These are phyloP conservation scores for Anguilla anguilla DNA, from an alignment of 2,797 vertebrate genomes.

Conservation along the genomic window DNA sequence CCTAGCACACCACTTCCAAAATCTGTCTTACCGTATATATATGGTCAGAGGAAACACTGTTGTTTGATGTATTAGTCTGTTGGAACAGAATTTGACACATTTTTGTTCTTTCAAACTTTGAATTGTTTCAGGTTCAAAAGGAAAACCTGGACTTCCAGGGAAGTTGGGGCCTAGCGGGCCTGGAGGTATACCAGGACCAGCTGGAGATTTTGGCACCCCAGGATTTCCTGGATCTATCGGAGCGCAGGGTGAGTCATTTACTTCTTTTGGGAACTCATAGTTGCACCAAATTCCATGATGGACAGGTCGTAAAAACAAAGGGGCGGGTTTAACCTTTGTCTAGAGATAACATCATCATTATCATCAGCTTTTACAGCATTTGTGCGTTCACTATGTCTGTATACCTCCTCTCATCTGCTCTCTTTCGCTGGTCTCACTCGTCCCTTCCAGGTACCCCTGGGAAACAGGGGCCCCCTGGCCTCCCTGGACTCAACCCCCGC, in stretches of 20 bases:
- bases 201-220: constrained; percentile 70
- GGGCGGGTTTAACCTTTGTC: not conserved
- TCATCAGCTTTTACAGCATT: not conserved
- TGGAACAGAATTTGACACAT: not conserved
- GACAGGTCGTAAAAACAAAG: not conserved
- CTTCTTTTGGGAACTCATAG: not conserved
- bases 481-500: constrained; percentile 74
- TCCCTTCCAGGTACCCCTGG: constrained; percentile 75
- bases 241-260: constrained; percentile 64
- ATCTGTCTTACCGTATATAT: not conserved
- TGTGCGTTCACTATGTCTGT: not conserved
- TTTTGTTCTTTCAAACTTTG: not conserved
- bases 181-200: constrained; percentile 66
- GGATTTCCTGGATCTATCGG: constrained; percentile 73
- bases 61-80: not conserved
- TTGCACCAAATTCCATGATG: not conserved
- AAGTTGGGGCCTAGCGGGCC: constrained; percentile 70
- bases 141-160: constrained; percentile 70
- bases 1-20: not conserved
- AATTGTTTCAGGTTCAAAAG: constrained; percentile 72
- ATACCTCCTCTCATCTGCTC: not conserved
- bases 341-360: not conserved
- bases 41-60: not conserved
- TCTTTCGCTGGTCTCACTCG: constrained; percentile 30
- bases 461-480: constrained; percentile 69